phyloP scores from a whole-genome alignment of 1,140 invertebrate species.

The Cydia pomonella region DNA sequence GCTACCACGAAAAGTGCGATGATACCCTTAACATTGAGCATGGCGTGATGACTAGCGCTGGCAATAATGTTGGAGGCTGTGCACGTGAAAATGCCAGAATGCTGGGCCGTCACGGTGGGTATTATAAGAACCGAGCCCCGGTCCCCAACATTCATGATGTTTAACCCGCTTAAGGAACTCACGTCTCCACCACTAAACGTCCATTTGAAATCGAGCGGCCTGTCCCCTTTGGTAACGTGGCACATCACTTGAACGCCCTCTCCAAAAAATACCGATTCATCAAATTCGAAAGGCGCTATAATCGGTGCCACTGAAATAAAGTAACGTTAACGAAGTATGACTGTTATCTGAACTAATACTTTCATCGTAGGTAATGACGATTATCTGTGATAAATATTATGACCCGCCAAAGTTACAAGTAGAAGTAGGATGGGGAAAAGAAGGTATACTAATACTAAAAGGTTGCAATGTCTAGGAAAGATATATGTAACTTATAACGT shows the following conservation, averaged over 20 bases:
- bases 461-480: slow-evolving; percentile 40
- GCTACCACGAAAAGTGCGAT: slow-evolving; percentile 25
- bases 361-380: not conserved
- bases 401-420: slow-evolving; percentile 74
- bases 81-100: slow-evolving; percentile 90
- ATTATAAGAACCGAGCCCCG: slow-evolving; percentile 79
- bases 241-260: slow-evolving; percentile 87
- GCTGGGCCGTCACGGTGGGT: slow-evolving; percentile 79
- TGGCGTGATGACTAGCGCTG: slow-evolving; percentile 84
- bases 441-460: slow-evolving; percentile 49
- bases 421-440: slow-evolving; percentile 43
- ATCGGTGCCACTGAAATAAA: slow-evolving; percentile 68
- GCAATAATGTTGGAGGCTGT: slow-evolving; percentile 88
- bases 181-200: slow-evolving; percentile 82
- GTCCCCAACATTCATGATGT: slow-evolving; percentile 83
- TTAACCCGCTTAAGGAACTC: slow-evolving; percentile 74
- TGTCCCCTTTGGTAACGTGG: slow-evolving; percentile 84
- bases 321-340: slow-evolving; percentile 31
- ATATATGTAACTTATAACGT: slow-evolving; percentile 79
- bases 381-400: slow-evolving; percentile 48
- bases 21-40: slow-evolving; percentile 81
- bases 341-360: not conserved
- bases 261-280: slow-evolving; percentile 81
- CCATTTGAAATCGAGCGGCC: slow-evolving; percentile 69
- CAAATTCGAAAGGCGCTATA: slow-evolving; percentile 69